A percentile compares a stretch with the other conserved stretches of the same genome.
These are phyloP conservation scores for Xenopus laevis DNA, from an alignment of 2,113 vertebrate genomes.

Conservation along the genomic window DNA sequence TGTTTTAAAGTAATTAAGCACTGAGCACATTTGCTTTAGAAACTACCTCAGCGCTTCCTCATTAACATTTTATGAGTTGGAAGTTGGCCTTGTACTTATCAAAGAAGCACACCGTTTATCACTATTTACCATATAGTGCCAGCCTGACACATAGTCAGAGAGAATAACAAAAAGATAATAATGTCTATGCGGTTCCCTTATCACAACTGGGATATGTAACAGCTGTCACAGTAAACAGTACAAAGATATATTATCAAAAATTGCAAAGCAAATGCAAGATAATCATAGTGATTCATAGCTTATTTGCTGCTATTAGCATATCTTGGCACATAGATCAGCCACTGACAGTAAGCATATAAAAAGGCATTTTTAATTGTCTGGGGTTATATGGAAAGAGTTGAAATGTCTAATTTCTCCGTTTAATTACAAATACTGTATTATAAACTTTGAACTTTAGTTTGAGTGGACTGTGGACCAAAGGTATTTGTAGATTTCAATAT, in stretches of 20 bases:
- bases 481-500: too few species aligned
- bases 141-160: constrained; percentile 43
- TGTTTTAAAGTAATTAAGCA: too few species aligned
- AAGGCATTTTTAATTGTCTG: background rate
- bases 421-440: too few species aligned
- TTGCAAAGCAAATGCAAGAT: constrained; percentile 40
- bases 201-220: constrained; percentile 40
- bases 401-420: too few species aligned
- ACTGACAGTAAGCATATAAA: constrained; percentile 1
- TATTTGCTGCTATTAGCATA: constrained; percentile 29
- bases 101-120: constrained; percentile 40
- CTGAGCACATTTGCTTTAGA: too few species aligned
- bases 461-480: too few species aligned
- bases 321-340: constrained; percentile 8
- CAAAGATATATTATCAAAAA: constrained; percentile 11
- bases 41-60: constrained; percentile 1
- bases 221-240: constrained; percentile 49
- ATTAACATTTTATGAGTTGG: constrained; percentile 28
- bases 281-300: constrained; percentile 34
- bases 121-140: constrained; percentile 8
- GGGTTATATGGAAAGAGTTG: too few species aligned
- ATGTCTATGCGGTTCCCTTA: constrained; percentile 44
- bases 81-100: constrained; percentile 33
- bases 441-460: too few species aligned
- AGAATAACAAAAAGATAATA: constrained; percentile 7